Evolutionary conservation across 1,140 invertebrate species (phyloP), one percentile per base, ranked within the genome.

Genomic region (Calephelis virginiensis): DNA sequence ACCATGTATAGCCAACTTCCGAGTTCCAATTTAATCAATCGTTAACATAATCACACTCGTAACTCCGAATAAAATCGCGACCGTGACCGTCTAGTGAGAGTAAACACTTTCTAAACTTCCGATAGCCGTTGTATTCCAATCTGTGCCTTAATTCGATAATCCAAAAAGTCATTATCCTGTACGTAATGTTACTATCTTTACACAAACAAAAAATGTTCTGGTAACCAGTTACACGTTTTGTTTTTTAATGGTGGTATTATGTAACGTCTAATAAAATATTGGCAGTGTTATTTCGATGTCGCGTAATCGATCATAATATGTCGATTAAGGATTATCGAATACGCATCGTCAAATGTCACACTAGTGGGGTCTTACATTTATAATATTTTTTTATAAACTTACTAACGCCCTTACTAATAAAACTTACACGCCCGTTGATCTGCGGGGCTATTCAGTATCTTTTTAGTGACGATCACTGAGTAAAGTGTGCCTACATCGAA

Each of bases 21-120:
- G 17, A 53, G 9, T 53, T 28, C 17, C 14, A 53, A 53, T 53
- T 53, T 53, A 53, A 53, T 11, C 17, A 53, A 7, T 53, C 14
- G 50, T 28, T 28, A 53, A 28, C 50, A 14, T 53, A 53, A 53
- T 50, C 61, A 47, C 47, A 64, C 49, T 53, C 63, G 49, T 56
- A 56, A 56, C 53, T 60, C 59, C 59, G 46, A 61, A 60, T 63
- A 64, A 76, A 74, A 68, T 63, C 72, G 63, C 70, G 75, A 72
- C 75, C 75, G 69, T 77, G 75, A 77, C 75, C 72, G 72, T 68
- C 43, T 61, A 67, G 72, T 72, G 73, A 77, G 75, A 74, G 73
- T 74, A 72, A 68, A 66, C 45, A 37, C 61, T 64, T 67, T 74
- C 74, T 74, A 70, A 64, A 70, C 67, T 53, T 43, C 72, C 69